Evolutionary conservation across 2,113 vertebrate species (phyloP).

Genomic region (Spea bombifrons): DNA sequence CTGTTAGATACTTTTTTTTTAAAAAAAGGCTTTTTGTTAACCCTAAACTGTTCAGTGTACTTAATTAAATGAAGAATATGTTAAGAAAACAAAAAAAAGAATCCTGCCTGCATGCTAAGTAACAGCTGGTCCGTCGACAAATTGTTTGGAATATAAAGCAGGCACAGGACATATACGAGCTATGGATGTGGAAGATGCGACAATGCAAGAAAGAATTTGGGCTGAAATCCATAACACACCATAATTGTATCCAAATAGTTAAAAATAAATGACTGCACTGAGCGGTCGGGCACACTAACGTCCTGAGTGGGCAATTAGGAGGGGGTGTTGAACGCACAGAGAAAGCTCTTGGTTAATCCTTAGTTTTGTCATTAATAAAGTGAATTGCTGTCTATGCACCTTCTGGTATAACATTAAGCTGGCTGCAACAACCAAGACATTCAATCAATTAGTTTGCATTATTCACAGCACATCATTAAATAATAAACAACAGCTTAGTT

Average conservation of each 20-base stretch:
- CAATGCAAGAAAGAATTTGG: neutral
- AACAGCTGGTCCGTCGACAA: conserved; percentile 28
- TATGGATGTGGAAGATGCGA: neutral
- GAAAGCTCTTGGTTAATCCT: conserved; percentile 37
- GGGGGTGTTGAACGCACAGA: conserved; percentile 25
- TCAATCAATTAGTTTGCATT: conserved; percentile 46
- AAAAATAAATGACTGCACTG: neutral
- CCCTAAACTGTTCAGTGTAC: conserved; percentile 2
- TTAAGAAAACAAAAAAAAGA: conserved; percentile 23
- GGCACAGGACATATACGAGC: conserved; percentile 3
- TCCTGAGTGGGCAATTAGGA: conserved; percentile 45
- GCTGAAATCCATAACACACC: too few species aligned
- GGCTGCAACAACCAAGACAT: conserved; percentile 30
- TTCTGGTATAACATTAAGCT: conserved; percentile 39
- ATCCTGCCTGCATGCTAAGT: conserved; percentile 15
- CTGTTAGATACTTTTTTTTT: too few species aligned
- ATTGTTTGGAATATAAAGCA: conserved; percentile 27
- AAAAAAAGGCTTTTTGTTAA: conserved; percentile 10
- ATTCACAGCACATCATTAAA: conserved; percentile 45
- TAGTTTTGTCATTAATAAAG: conserved; percentile 46
- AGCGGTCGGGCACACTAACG: conserved; percentile 4
- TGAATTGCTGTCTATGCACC: conserved; percentile 43
- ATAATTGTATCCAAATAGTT: neutral
- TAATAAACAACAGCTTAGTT: conserved; percentile 46
- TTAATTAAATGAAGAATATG: conserved; percentile 37